Evolutionary conservation across 2,113 vertebrate genomes (phyloP), one percentile per base, ranked within the genome.

Genomic region (Gadus macrocephalus): DNA sequence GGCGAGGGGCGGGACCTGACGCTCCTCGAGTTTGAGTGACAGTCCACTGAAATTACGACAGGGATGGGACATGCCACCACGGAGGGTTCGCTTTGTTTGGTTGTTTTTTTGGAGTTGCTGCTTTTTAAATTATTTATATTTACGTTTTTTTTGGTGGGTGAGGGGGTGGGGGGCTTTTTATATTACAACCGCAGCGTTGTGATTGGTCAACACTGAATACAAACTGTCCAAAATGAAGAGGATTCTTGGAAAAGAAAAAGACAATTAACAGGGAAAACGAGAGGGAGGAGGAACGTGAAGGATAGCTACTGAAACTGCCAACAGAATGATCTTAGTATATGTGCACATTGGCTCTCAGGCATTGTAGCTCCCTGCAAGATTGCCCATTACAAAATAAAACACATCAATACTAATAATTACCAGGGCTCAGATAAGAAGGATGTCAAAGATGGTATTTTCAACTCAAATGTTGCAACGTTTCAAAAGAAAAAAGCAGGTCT

Each of bases 1-100:
- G 42, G 42, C 8, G 78, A 77, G 77, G 85, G 89, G 86, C 89
- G 82, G 86, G 86, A 53, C 81, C 85, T 89, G 31, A 0, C 31
- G 4, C 5, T 31, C 31, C 31, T 89, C 86, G 83, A 86, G 87
- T 92, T 92, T 77, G 87, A 89, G 88, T 86, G 91, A 92, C 92
- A 92, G 92, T 93, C 92, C 91, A 91, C 88, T 90, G 88, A 86
- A 90, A 89, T 90, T 89, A 91, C 90, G 88, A 89, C 89, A 88
- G 72, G 80, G 88, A 85, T 90, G 73, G 83, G 90, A 90, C 84
- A 81, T 72, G 75, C 75, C 15, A 3, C 12, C 6, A 27, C 28
- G 61, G 16, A 14, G 55, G 17, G 15, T 58, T 66, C 49, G 22
- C 81, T 66, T 85, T 84, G 82, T 75, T 78, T 76, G 49, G 35